A percentile compares a stretch with the other conserved stretches of the same genome.
Conservation (phyloP, 53 echinoderm and acorn worm genomes). For the Holothuria leucospilota region DNA sequence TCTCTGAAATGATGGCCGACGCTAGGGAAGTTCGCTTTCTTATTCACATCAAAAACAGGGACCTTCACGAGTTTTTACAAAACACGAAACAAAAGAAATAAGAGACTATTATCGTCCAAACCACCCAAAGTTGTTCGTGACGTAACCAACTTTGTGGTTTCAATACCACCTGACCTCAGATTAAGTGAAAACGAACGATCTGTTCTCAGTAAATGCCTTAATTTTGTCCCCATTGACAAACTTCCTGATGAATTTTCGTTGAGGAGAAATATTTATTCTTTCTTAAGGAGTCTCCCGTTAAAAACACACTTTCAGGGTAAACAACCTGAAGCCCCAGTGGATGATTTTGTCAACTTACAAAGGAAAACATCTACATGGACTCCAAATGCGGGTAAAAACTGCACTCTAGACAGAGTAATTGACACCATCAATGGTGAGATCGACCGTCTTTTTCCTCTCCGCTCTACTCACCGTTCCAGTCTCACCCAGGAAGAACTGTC, state of each 20-base stretch:
- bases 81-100: no score
- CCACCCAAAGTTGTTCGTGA: no score
- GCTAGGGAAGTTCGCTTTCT: no score
- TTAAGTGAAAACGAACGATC: conserved; percentile 18
- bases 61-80: no score
- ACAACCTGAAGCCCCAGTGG: neutral
- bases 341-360: neutral
- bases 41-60: no score
- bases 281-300: neutral
- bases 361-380: no score
- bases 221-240: neutral
- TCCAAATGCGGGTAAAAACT: neutral
- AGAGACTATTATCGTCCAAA: no score
- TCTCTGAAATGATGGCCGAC: no score
- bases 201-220: conserved; percentile 35
- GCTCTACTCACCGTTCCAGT: no score
- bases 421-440: no score
- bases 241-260: neutral
- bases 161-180: conserved; percentile 37
- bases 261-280: conserved; percentile 2
- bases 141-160: conserved; percentile 9
- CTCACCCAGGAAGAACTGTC: neutral
- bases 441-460: neutral
- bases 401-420: conserved; percentile 1
- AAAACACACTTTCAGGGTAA: conserved; percentile 17